These are phyloP conservation scores for Acipenser oxyrinchus DNA, from an alignment of 2,797 vertebrate species.

Conservation along the genomic window DNA sequence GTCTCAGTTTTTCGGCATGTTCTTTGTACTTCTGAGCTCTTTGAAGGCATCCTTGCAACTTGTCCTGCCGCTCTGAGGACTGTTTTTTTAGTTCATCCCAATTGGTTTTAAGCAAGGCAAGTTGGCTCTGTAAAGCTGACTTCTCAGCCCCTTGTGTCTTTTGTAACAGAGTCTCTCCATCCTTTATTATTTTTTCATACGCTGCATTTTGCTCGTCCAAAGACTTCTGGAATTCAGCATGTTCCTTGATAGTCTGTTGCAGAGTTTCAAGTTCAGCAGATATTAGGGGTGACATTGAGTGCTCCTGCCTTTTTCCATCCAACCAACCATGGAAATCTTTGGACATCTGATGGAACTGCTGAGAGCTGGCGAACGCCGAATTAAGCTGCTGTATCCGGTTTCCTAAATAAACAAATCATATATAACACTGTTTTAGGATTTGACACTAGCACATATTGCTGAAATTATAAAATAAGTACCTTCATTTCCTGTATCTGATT, in stretches of 20 bases:
- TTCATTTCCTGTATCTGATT: background rate
- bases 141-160: constrained; percentile 82
- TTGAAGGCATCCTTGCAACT: constrained; percentile 67
- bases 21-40: constrained; percentile 76
- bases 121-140: constrained; percentile 74
- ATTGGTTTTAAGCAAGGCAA: constrained; percentile 64
- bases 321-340: constrained; percentile 88
- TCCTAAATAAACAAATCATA: constrained; percentile 50
- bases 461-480: background rate
- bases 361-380: constrained; percentile 79
- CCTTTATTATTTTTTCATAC: constrained; percentile 68
- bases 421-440: background rate
- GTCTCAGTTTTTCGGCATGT: constrained; percentile 65
- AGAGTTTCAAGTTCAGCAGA: constrained; percentile 71
- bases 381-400: constrained; percentile 81
- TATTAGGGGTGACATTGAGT: constrained; percentile 53
- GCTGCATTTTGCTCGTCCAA: constrained; percentile 58
- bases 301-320: constrained; percentile 69
- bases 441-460: background rate
- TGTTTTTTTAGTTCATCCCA: constrained; percentile 84
- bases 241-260: constrained; percentile 66
- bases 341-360: constrained; percentile 90
- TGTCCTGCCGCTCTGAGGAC: constrained; percentile 62
- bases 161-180: constrained; percentile 82
- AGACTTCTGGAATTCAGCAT: constrained; percentile 59